Conservation (phyloP, 2,888 invertebrate species). For the Phyllotreta cruciferae region DNA sequence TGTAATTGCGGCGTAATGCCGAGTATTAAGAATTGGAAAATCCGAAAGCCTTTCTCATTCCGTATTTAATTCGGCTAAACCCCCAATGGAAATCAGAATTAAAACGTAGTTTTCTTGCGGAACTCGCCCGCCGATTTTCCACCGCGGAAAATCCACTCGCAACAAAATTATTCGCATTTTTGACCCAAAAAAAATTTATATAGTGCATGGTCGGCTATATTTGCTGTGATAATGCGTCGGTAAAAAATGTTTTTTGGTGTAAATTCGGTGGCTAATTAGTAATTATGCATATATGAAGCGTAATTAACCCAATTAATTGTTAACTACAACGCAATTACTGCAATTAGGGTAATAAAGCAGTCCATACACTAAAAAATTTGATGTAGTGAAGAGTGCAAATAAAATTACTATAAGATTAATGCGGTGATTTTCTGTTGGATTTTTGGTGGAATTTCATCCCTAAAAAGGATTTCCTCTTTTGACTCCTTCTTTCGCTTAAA, state of each 20-base stretch:
- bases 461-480: slow-evolving; percentile 33
- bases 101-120: slow-evolving; percentile 60
- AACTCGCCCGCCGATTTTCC: slow-evolving; percentile 41
- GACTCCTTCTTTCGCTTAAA: slow-evolving; percentile 55
- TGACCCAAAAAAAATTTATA: not conserved
- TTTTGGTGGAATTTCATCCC: slow-evolving; percentile 31
- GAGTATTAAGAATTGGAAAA: slow-evolving; percentile 59
- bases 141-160: slow-evolving; percentile 29
- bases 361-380: no score
- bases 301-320: no score
- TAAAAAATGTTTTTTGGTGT: no score
- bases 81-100: slow-evolving; percentile 62
- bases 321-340: no score
- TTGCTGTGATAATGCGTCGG: no score
- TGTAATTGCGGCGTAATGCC: slow-evolving; percentile 54
- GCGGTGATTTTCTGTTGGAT: no score
- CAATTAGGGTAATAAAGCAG: no score
- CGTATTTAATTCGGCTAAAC: slow-evolving; percentile 59
- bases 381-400: no score
- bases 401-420: no score
- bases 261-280: no score
- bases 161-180: not conserved
- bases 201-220: not conserved
- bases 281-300: no score
- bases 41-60: slow-evolving; percentile 59